phyloP scores from a whole-genome alignment of 2,888 invertebrate species.

The Acanthosepion esculentum region DNA sequence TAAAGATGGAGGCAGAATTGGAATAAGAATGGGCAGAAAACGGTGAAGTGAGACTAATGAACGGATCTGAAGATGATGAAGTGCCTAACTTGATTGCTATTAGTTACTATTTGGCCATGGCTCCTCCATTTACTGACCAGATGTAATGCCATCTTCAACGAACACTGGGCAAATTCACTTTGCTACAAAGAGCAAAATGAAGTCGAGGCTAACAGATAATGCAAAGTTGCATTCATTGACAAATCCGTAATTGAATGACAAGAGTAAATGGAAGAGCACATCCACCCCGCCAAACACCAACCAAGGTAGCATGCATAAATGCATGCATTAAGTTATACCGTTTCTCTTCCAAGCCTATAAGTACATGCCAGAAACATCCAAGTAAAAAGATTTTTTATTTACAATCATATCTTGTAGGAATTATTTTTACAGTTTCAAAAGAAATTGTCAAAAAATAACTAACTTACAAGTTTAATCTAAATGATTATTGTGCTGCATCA shows the following conservation, averaged over 20 bases:
- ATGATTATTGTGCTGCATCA: too few relatives aligned
- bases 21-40: background rate
- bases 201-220: background rate
- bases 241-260: background rate
- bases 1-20: too few relatives aligned
- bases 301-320: background rate
- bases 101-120: conserved; percentile 6
- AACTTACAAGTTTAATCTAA: too few relatives aligned
- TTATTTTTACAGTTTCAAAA: background rate
- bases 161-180: background rate
- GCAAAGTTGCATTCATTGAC: background rate
- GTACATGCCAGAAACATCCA: background rate
- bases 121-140: background rate
- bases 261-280: background rate
- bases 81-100: background rate
- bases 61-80: background rate
- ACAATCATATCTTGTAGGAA: background rate
- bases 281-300: background rate
- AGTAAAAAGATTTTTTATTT: background rate
- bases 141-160: background rate
- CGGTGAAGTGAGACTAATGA: background rate
- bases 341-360: background rate
- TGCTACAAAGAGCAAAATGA: background rate
- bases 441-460: too few relatives aligned
- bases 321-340: background rate